Base-by-base conservation (phyloP, 2,888 invertebrate genomes). In the Cheilosia impressa region DNA sequence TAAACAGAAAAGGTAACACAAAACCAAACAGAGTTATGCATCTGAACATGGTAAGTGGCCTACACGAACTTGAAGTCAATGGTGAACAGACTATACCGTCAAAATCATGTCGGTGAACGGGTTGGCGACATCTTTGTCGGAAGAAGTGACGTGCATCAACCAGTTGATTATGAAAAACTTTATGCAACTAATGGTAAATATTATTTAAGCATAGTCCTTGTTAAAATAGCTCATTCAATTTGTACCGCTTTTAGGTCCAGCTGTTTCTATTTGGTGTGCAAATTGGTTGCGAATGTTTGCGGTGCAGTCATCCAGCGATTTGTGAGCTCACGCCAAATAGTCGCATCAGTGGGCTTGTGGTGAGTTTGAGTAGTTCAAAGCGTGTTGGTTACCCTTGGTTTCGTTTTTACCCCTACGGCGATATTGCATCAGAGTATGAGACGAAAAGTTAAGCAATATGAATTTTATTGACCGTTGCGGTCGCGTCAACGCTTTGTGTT, bases 281-380 rank as follows among this genome's bases (percentile, higher is more conserved):
- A 47, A 47, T 47, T 47, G 17, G 6, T n/a, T 47, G n/a, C n/a
- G 7, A 47, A n/a, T 19, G 45, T 47, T 47, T 47, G 45, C 45
- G 45, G 4, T 47, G 45, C 45, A 47, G 3, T 13, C 38, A 47
- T 47, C 17, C 3, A 47, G 17, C 9, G 1, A 17, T 47, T 47
- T n/a, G 45, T 19, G 1, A 17, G 19, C 0, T 9, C n/a, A 17
- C 9, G 9, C 17, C 17, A 47, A 47, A 47, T 9, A 17, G 7
- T n/a, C 3, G 2, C 2, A 47, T 45, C 15, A 45, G 15, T 47
- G n/a, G 45, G 3, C 17, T 31, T 31, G 31, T 31, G 31, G 31
- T 31, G 2, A 9, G 31, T 31, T 47, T 19, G 17, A 17, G 17
- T 45, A 2, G 45, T 2, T 47, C 17, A 47, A 47, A 47, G 45